Evolutionary conservation across 2,888 invertebrate species (phyloP).

Genomic region (Onchidella celtica): DNA sequence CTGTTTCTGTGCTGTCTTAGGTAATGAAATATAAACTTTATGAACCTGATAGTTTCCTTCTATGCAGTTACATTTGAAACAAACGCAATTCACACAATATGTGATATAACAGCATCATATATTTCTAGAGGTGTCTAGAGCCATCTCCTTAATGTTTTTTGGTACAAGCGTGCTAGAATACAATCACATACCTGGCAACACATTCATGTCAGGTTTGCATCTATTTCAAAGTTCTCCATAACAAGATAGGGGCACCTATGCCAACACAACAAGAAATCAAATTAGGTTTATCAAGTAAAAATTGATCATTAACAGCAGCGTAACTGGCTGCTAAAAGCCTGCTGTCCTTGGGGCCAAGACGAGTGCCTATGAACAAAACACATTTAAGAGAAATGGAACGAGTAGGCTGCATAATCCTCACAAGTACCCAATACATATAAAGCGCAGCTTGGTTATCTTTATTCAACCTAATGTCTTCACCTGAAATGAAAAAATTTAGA

Average conservation of each 20-base stretch:
- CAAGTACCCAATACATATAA: conserved; percentile 29
- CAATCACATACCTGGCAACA: conserved; percentile 54
- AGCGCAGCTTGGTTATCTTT: conserved; percentile 35
- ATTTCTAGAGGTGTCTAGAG: too few relatives aligned
- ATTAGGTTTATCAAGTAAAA: conserved; percentile 48
- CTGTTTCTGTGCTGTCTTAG: too few relatives aligned
- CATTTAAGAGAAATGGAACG: conserved; percentile 22
- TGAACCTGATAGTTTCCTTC: too few relatives aligned
- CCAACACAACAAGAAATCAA: conserved; percentile 53
- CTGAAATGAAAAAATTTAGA: conserved; percentile 45
- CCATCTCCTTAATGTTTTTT: conserved; percentile 23
- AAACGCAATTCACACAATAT: too few relatives aligned
- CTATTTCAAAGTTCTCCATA: conserved; percentile 56
- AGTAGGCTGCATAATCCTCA: conserved; percentile 1
- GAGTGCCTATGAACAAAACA: conserved; percentile 44
- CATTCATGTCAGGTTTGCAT: conserved; percentile 55
- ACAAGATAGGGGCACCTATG: conserved; percentile 58
- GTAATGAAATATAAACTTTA: too few relatives aligned
- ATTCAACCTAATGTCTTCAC: conserved; percentile 44
- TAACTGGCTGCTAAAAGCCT: conserved; percentile 22
- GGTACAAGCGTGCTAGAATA: conserved; percentile 44
- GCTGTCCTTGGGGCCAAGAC: conserved; percentile 20
- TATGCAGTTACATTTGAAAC: too few relatives aligned
- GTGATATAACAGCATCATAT: too few relatives aligned
- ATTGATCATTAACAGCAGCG: conserved; percentile 27